Conservation (phyloP, 1,140 invertebrate genomes). For the Dendroctonus valens region DNA sequence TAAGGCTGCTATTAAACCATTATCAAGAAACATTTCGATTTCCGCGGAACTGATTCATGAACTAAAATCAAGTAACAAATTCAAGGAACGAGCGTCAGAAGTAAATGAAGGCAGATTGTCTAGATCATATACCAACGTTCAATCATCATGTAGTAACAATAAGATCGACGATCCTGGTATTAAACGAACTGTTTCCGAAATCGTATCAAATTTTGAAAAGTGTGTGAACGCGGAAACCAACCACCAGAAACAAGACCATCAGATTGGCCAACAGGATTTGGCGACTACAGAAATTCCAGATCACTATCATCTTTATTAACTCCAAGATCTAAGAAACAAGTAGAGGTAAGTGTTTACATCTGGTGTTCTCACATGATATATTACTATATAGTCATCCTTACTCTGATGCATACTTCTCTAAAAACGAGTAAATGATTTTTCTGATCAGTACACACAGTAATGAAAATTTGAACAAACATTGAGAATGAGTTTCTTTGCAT, state of each 20-base stretch:
- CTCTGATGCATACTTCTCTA: background rate
- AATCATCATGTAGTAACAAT: background rate
- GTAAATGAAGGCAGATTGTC: conserved; percentile 10
- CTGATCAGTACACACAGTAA: background rate
- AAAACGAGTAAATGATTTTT: background rate
- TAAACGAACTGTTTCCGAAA: background rate
- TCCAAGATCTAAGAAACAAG: background rate
- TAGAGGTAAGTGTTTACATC: background rate
- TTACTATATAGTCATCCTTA: too few species aligned
- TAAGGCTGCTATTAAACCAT: background rate
- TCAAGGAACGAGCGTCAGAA: background rate
- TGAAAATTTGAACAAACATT: background rate
- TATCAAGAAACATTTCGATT: conserved; percentile 3
- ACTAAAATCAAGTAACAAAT: conserved; percentile 1
- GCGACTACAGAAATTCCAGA: background rate
- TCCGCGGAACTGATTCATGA: conserved; percentile 11
- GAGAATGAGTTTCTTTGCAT: background rate
- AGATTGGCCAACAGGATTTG: background rate
- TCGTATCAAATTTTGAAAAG: conserved; percentile 2
- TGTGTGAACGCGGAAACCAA: background rate
- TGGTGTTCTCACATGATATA: too few species aligned
- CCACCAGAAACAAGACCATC: background rate
- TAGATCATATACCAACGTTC: conserved; percentile 10
- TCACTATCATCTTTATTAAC: background rate
- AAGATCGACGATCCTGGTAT: background rate